Conservation (phyloP, 2,113 vertebrate species). For the Leuciscus idus region DNA sequence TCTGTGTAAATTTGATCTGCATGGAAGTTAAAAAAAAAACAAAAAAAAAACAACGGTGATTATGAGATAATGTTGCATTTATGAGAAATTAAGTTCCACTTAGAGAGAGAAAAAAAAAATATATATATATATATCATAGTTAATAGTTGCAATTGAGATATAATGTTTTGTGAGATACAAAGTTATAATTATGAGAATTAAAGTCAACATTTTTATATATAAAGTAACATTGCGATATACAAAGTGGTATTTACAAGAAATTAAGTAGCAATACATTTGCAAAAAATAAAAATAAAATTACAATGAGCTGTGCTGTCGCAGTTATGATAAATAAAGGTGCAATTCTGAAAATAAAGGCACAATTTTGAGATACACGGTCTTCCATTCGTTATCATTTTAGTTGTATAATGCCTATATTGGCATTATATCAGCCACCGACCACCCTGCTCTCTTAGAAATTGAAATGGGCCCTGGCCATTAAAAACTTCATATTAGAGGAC, state of each 20-base stretch:
- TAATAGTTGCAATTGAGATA: not conserved
- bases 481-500: not conserved
- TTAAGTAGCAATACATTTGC: not conserved
- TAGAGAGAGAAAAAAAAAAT: too few species aligned
- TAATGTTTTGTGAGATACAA: not conserved
- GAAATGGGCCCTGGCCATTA: not conserved
- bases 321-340: not conserved
- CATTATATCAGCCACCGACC: not conserved
- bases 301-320: not conserved
- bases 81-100: not conserved
- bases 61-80: not conserved
- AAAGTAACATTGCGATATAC: not conserved
- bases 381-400: not conserved
- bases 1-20: not conserved
- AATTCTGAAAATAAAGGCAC: not conserved
- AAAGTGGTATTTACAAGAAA: not conserved
- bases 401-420: not conserved
- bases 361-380: not conserved
- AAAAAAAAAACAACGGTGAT: not conserved
- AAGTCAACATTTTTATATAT: not conserved
- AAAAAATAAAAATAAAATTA: not conserved
- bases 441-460: not conserved
- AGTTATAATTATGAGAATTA: not conserved
- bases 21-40: not conserved
- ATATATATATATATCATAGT: too few species aligned